phyloP scores from a whole-genome alignment of 2,797 vertebrate species.

The Podarcis siculus region DNA sequence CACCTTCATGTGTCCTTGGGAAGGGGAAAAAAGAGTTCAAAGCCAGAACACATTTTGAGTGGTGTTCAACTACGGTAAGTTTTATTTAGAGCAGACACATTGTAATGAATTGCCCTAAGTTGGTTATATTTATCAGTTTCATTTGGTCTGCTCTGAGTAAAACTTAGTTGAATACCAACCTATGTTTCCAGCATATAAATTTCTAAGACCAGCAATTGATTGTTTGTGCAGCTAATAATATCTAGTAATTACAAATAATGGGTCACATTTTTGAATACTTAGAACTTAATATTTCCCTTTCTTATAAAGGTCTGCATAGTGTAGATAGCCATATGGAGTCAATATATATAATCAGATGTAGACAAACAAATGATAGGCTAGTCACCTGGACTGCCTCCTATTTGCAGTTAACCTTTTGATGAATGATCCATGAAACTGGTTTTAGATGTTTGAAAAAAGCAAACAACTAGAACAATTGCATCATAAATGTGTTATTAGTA shows the following conservation, averaged over 20 bases:
- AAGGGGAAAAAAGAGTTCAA: no score
- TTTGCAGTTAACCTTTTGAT: background rate
- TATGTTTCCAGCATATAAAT: no score
- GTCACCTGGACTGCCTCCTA: background rate
- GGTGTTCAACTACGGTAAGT: no score
- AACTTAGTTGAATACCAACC: no score
- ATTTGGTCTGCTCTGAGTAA: no score
- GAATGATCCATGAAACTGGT: background rate
- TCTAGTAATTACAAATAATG: slow-evolving; percentile 2
- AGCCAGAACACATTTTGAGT: no score
- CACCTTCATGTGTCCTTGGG: no score
- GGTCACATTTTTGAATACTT: background rate
- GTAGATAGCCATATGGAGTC: background rate
- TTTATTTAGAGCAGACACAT: no score
- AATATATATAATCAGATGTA: background rate
- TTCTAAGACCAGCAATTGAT: no score
- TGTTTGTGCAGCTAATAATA: background rate
- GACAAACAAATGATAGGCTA: background rate
- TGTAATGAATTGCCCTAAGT: no score
- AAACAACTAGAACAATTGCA: background rate
- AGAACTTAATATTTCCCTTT: background rate
- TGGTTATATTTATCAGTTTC: no score
- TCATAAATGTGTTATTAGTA: background rate
- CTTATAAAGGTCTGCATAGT: background rate
- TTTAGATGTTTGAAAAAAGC: background rate